Base-by-base conservation (phyloP, 2,797 vertebrate genomes). In the Pelochelys cantorii region DNA sequence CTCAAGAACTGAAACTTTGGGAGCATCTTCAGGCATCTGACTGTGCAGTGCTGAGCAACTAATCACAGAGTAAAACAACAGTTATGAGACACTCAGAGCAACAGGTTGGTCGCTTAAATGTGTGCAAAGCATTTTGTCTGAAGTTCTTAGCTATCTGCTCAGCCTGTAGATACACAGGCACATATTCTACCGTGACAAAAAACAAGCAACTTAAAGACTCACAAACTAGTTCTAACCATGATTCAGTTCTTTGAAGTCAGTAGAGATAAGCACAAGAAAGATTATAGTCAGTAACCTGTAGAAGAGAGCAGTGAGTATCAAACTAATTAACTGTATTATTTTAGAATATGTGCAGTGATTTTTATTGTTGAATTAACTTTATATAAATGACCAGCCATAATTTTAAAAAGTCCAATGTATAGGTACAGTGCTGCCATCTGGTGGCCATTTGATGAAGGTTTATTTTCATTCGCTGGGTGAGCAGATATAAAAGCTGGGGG, bases 21-120 rank as follows among this genome's bases (percentile, higher is more conserved):
- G 23, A 68, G 2, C 74, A 79, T 87, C 14, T 87, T 62, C 53
- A 29, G 83, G 79, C 71, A 25, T 78, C 31, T 79, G 74, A 85
- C 20, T 84, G 6, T 54, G 15, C 42, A 17, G 5, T 10, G 60
- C 82, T n/a, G 6, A 52, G 7, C n/a, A 29, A 3, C 53, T 9
- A 37, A 9, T 3, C 18, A n/a, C 1, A 12, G 31, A 52, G 18
- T 7, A 65, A 65, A 59, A n/a, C 13, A 29, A 22, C 42, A 14
- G 34, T 83, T 68, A 27, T 71, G 34, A 23, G 22, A n/a, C 20
- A 18, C 13, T 53, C 37, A 7, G 37, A 52, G 37, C 57, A 60
- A 5, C 56, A 17, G 9, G 11, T 7, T 23, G 34, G 34, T 74
- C 20, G 17, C n/a, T n/a, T 42, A 22, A 20, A 42, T 37, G 34